Evolutionary conservation across 92 coral and sea anemone genomes (phyloP).

Genomic region (Porites evermanni): DNA sequence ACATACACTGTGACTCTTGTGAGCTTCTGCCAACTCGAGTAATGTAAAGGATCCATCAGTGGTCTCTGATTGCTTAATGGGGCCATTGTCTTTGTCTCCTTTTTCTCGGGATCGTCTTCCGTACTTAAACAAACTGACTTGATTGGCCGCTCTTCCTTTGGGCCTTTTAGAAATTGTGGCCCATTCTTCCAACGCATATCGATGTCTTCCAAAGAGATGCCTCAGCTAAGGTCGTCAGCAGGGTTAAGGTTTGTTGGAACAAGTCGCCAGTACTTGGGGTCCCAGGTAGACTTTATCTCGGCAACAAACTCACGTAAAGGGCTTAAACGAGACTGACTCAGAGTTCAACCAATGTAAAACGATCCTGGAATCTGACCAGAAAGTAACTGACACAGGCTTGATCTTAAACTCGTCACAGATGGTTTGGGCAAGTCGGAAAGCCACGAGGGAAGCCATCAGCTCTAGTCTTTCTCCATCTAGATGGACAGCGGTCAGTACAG

Average conservation of each 20-base stretch:
- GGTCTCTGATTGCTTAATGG: slow-evolving; percentile 5
- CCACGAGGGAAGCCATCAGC: slow-evolving; percentile 37
- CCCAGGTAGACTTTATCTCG: slow-evolving; percentile 59
- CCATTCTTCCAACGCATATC: slow-evolving; percentile 28
- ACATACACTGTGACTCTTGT: slow-evolving; percentile 39
- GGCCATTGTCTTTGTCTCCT: slow-evolving; percentile 24
- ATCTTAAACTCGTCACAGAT: slow-evolving; percentile 29
- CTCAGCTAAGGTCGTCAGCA: slow-evolving; percentile 57
- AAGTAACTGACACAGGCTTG: slow-evolving; percentile 25
- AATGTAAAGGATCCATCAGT: slow-evolving; percentile 26
- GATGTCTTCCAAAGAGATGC: slow-evolving; percentile 32
- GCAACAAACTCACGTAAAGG: slow-evolving; percentile 53
- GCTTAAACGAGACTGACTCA: slow-evolving; percentile 38
- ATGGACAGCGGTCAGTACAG: slow-evolving; percentile 1
- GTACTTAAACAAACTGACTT: neutral
- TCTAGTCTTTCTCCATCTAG: slow-evolving; percentile 58
- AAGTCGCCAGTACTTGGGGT: slow-evolving; percentile 26
- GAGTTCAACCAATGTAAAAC: slow-evolving; percentile 49
- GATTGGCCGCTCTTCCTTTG: slow-evolving; percentile 49
- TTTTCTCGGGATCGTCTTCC: slow-evolving; percentile 37
- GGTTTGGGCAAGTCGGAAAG: slow-evolving; percentile 30
- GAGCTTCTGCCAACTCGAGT: slow-evolving; percentile 42
- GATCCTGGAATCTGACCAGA: slow-evolving; percentile 58
- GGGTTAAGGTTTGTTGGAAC: slow-evolving; percentile 56
- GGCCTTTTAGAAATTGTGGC: slow-evolving; percentile 34